Evolutionary conservation across 2,113 vertebrate species (phyloP).

Genomic region (Gambusia affinis): DNA sequence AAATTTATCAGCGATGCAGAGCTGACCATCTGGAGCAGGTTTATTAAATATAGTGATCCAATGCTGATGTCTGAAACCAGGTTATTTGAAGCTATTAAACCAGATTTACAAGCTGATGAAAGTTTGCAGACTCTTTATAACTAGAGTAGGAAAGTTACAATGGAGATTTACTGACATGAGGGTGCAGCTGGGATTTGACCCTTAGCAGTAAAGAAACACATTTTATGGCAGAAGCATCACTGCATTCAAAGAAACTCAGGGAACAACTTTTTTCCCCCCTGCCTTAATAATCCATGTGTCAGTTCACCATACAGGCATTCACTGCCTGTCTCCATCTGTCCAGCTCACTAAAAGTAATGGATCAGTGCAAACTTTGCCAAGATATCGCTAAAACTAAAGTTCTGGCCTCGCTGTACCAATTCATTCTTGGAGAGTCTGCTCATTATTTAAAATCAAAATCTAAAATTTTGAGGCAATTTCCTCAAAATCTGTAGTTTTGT

Average conservation of each 20-base stretch:
- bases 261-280: not conserved
- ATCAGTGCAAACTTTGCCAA: not conserved
- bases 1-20: not conserved
- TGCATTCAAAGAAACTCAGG: slow-evolving; percentile 1
- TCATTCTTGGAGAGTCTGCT: not conserved
- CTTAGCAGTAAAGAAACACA: not conserved
- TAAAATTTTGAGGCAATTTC: not conserved
- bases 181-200: slow-evolving; percentile 1
- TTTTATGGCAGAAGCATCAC: not conserved
- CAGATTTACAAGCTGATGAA: slow-evolving; percentile 15
- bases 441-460: not conserved
- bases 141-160: not conserved
- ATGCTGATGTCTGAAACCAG: slow-evolving; percentile 15
- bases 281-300: not conserved
- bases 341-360: not conserved
- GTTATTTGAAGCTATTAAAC: slow-evolving; percentile 3
- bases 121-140: slow-evolving; percentile 16
- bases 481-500: not conserved
- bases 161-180: not conserved
- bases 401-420: not conserved
- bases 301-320: not conserved
- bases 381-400: not conserved
- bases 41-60: slow-evolving; percentile 7
- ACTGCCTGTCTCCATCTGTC: not conserved
- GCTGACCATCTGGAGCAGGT: not conserved